Conservation (phyloP, 2,888 invertebrate genomes). For the Xiphydria camelus region DNA sequence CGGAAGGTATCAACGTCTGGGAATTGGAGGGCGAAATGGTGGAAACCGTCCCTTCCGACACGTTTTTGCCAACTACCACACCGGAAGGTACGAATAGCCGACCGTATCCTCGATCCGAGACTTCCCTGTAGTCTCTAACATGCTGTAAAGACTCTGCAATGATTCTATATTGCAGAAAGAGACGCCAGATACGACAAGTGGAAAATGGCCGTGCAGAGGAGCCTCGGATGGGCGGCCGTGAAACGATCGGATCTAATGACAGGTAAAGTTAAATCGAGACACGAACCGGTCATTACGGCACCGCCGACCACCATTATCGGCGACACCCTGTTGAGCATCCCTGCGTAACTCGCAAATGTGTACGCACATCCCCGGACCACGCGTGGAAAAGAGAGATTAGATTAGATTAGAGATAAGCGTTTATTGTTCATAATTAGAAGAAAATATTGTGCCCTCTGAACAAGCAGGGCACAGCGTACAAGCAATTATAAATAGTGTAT, state of each 20-base stretch:
- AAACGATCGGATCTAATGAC: constrained; percentile 78
- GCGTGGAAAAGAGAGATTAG: no score
- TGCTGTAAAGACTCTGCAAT: neutral
- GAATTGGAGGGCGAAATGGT: constrained; percentile 65
- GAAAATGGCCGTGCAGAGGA: constrained; percentile 93
- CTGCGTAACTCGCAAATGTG: constrained; percentile 7
- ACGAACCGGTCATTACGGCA: constrained; percentile 6
- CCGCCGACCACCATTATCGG: neutral
- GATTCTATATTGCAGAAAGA: constrained; percentile 66
- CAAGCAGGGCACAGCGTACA: no score
- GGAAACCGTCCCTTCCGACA: constrained; percentile 69
- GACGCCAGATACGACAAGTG: constrained; percentile 85
- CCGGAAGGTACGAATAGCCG: constrained; percentile 72
- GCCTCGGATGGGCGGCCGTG: constrained; percentile 83
- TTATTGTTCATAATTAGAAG: no score
- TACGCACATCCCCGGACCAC: no score
- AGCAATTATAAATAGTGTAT: no score
- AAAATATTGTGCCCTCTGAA: no score
- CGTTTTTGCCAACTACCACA: constrained; percentile 80
- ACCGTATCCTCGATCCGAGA: no score
- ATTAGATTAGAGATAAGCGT: no score
- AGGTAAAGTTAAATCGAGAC: constrained; percentile 62
- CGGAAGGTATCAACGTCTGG: constrained; percentile 74
- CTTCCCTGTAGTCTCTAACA: no score
- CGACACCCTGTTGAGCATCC: neutral